Conservation (phyloP, 2,113 vertebrate genomes). For the Puntigrus tetrazona region DNA sequence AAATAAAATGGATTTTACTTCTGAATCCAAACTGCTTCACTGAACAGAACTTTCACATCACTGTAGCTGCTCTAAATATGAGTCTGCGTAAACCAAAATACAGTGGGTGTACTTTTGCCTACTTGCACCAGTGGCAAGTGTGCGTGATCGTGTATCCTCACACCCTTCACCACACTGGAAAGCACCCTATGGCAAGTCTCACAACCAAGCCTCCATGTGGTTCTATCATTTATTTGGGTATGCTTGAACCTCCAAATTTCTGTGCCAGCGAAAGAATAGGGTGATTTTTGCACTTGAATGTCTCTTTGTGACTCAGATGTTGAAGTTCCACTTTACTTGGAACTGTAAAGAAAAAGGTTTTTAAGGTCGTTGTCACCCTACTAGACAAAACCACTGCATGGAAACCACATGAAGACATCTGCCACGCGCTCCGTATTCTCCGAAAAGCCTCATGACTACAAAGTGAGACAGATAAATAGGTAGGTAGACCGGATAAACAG, state of each 20-base stretch:
- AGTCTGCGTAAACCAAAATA: not conserved
- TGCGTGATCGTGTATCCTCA: conserved; percentile 19
- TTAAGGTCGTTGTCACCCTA: conserved; percentile 22
- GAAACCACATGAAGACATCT: conserved; percentile 42
- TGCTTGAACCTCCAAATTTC: not conserved
- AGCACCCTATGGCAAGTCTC: not conserved
- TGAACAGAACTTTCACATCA: not conserved
- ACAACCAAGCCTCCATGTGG: not conserved
- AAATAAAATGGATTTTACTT: not conserved
- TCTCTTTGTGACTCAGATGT: conserved; percentile 22
- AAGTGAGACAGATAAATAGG: conserved; percentile 1
- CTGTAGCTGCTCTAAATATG: not conserved
- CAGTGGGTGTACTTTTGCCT: not conserved
- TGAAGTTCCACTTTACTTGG: conserved; percentile 24
- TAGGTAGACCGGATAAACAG: conserved; percentile 17
- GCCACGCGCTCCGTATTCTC: not conserved
- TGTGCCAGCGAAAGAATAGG: not conserved
- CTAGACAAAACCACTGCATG: conserved; percentile 15
- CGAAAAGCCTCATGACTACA: conserved; percentile 25
- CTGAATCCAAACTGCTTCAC: not conserved
- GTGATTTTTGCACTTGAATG: conserved; percentile 1
- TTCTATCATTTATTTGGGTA: not conserved
- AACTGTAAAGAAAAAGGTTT: conserved; percentile 3
- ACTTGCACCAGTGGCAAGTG: not conserved
- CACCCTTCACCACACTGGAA: conserved; percentile 19